Percentiles rank a stretch among this genome's conserved stretches.
phyloP scores from a whole-genome alignment of 2,888 invertebrate species.

The Craniophora ligustri region DNA sequence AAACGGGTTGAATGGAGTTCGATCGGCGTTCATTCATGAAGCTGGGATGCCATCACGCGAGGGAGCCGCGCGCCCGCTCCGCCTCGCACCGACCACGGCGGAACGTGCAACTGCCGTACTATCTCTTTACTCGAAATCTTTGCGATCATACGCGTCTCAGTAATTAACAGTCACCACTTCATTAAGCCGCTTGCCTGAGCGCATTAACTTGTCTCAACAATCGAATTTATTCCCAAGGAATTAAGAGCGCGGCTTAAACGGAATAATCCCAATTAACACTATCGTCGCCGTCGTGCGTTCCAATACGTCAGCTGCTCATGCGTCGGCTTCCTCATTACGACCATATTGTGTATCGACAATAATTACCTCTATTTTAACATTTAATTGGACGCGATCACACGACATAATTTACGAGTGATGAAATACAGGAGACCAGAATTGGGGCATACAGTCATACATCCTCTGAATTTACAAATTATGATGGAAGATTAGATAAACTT shows the following conservation, averaged over 20 bases:
- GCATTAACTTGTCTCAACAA: constrained; percentile 42
- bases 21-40: constrained; percentile 82
- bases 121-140: constrained; percentile 43
- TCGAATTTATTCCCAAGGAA: constrained; percentile 38
- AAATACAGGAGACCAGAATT: constrained; percentile 58
- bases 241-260: constrained; percentile 33
- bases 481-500: constrained; percentile 81
- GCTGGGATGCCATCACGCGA: constrained; percentile 84
- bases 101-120: constrained; percentile 47
- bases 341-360: constrained; percentile 47
- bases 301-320: constrained; percentile 63
- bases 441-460: constrained; percentile 68
- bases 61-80: constrained; percentile 19
- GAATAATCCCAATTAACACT: constrained; percentile 50
- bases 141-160: constrained; percentile 31
- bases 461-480: constrained; percentile 69
- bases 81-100: constrained; percentile 13
- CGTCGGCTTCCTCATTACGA: constrained; percentile 40
- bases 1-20: constrained; percentile 84
- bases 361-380: constrained; percentile 52
- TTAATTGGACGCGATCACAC: constrained; percentile 54
- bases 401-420: constrained; percentile 48
- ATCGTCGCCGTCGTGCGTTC: constrained; percentile 36
- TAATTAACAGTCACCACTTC: constrained; percentile 42
- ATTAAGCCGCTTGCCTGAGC: constrained; percentile 39